Evolutionary conservation across 2,888 invertebrate genomes (phyloP).

Genomic region (Steinernema scapterisci): DNA sequence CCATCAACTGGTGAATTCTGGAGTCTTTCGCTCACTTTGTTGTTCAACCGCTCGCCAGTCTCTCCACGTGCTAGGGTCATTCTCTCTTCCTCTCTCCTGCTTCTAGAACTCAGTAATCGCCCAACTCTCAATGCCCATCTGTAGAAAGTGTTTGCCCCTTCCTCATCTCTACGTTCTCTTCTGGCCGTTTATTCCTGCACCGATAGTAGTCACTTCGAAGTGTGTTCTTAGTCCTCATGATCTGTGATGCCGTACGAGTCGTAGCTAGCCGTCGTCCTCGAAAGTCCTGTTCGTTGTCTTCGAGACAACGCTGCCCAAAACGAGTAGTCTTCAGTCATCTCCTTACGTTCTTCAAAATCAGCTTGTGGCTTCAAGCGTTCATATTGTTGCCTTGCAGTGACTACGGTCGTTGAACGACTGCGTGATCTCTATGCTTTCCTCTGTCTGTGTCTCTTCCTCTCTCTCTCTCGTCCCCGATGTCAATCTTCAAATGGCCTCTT

Average conservation of each 20-base stretch:
- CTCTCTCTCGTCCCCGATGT: background rate
- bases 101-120: background rate
- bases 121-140: background rate
- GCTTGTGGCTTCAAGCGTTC: constrained; percentile 29
- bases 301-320: constrained; percentile 19
- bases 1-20: constrained; percentile 14
- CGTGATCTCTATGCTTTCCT: constrained; percentile 12
- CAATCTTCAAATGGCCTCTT: background rate
- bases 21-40: constrained; percentile 22
- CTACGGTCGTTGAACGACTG: constrained; percentile 12
- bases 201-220: background rate
- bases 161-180: background rate
- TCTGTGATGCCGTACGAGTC: constrained; percentile 30
- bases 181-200: background rate
- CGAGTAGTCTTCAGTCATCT: constrained; percentile 30
- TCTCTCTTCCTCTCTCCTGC: background rate
- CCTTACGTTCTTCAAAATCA: constrained; percentile 4
- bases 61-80: background rate
- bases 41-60: constrained; percentile 4
- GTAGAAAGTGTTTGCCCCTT: background rate
- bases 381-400: constrained; percentile 24
- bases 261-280: constrained; percentile 26
- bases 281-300: constrained; percentile 15
- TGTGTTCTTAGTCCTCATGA: background rate
- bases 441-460: background rate